phyloP scores from a whole-genome alignment of 2,888 invertebrate genomes.

The Atethmia centrago region DNA sequence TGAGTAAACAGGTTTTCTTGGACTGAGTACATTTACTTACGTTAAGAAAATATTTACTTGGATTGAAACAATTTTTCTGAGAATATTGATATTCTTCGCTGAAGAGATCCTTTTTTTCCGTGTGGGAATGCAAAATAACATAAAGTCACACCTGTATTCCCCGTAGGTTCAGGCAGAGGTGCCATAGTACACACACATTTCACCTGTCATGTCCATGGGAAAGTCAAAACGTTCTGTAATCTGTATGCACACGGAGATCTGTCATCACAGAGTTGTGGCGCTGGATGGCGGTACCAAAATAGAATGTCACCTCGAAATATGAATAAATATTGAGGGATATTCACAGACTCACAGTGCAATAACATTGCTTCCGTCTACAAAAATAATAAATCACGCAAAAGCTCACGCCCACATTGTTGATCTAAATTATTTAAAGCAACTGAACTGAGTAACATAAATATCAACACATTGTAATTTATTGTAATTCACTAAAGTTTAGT shows the following conservation, averaged over 20 bases:
- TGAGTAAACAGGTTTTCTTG: too few species aligned
- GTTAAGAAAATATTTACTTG: too few species aligned
- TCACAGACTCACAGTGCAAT: conserved; percentile 71
- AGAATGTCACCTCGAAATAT: conserved; percentile 81
- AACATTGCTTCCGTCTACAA: conserved; percentile 67
- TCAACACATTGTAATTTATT: conserved; percentile 37
- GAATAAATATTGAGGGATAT: conserved; percentile 74
- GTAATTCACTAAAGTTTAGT: conserved; percentile 30
- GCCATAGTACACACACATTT: too few species aligned
- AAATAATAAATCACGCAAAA: conserved; percentile 61
- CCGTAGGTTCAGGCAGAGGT: too few species aligned
- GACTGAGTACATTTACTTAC: too few species aligned
- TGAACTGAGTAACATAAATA: conserved; percentile 46
- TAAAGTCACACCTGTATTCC: too few species aligned
- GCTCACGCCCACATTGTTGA: conserved; percentile 54
- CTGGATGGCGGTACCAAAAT: conserved; percentile 74
- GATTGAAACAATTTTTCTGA: too few species aligned
- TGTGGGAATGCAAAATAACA: too few species aligned
- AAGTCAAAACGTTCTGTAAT: conserved; percentile 60
- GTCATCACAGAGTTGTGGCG: conserved; percentile 67
- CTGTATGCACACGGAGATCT: conserved; percentile 64
- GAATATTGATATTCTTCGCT: too few species aligned
- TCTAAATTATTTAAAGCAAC: conserved; percentile 48
- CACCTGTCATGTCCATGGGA: conserved; percentile 48
- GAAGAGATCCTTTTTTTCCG: too few species aligned